These are phyloP conservation scores for Paramormyrops hopkinsi DNA, from an alignment of 2,797 vertebrate species.

Conservation along the genomic window DNA sequence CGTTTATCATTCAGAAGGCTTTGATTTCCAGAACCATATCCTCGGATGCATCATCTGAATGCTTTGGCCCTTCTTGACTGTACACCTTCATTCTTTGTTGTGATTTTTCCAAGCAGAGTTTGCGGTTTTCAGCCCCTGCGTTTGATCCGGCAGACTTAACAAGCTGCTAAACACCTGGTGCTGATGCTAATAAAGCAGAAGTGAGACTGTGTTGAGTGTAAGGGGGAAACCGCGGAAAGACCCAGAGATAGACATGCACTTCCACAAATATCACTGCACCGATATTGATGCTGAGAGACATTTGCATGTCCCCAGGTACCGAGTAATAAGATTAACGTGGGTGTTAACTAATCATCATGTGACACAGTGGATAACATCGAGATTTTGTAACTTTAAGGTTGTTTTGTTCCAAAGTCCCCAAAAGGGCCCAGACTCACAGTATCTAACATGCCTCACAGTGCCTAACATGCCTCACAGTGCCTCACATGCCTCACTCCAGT, in stretches of 20 bases:
- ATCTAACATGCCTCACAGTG: not conserved
- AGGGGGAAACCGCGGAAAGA: not conserved
- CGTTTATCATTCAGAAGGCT: not conserved
- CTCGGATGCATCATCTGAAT: not conserved
- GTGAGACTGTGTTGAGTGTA: not conserved
- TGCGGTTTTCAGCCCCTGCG: not conserved
- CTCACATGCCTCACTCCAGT: not conserved
- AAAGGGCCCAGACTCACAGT: not conserved
- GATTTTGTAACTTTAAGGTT: not conserved
- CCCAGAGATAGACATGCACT: not conserved
- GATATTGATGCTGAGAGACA: not conserved
- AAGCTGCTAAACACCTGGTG: not conserved
- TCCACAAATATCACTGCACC: not conserved
- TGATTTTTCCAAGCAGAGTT: not conserved
- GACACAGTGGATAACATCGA: not conserved
- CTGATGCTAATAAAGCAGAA: not conserved
- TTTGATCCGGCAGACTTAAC: not conserved
- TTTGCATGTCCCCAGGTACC: not conserved
- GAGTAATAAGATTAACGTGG: not conserved
- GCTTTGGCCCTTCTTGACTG: not conserved
- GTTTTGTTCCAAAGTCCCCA: not conserved
- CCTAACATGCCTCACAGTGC: too few relatives aligned
- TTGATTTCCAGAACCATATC: not conserved
- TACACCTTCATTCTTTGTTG: not conserved
- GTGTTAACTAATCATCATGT: not conserved